Evolutionary conservation across 2,797 vertebrate species (phyloP).

Genomic region (Crocodylus rhombifer): DNA sequence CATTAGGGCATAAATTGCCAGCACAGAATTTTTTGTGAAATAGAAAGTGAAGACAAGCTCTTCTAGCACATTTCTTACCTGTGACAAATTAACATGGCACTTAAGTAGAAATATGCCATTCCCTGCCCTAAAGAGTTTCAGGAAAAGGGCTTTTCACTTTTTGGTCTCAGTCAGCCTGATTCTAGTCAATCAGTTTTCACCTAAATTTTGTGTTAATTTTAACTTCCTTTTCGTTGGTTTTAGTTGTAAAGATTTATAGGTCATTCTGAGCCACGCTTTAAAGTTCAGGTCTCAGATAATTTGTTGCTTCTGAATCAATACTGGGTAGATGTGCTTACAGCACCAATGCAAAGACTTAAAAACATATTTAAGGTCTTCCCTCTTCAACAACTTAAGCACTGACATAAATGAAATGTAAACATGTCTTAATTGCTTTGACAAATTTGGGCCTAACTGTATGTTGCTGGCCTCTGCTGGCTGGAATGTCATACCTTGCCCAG

Average conservation of each 20-base stretch:
- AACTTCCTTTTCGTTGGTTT: not conserved
- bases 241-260: not conserved
- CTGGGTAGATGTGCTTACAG: not conserved
- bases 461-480: accelerated
- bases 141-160: not conserved
- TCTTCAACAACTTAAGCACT: not conserved
- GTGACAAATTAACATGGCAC: not conserved
- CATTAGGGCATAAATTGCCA: not conserved
- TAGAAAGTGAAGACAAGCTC: not conserved
- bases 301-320: not conserved
- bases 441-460: not conserved
- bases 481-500: accelerated
- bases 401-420: not conserved
- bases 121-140: not conserved
- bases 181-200: not conserved
- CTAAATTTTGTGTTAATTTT: not conserved
- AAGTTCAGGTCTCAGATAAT: not conserved
- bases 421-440: not conserved
- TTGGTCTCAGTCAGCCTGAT: not conserved
- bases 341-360: not conserved
- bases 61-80: not conserved
- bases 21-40: not conserved
- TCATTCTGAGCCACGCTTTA: not conserved
- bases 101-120: not conserved
- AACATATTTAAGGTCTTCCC: not conserved